Base-by-base conservation (phyloP, 2,797 vertebrate species). In the Tauraco hartlaubi region DNA sequence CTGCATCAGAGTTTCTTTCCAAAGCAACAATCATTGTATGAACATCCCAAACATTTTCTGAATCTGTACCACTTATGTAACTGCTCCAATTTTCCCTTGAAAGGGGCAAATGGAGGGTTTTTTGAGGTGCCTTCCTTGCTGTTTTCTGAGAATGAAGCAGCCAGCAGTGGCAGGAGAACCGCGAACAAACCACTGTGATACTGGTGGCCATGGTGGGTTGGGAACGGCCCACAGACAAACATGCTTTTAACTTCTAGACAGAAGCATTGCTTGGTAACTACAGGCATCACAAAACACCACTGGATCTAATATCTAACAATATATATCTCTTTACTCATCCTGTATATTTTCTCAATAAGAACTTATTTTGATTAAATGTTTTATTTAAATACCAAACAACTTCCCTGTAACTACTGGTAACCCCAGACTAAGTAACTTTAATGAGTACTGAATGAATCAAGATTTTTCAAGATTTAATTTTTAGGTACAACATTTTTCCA, bases 51-150 rank as follows among this genome's bases (percentile, higher is more conserved):
- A 37, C 12, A 23, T 20, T 33, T 43, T 74, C 56, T 44, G 61
- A 25, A 78, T 26, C 62, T 26, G 25, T 28, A 72, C 4, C 7
- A 33, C 33, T 68, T 21, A 5, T 0, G 4, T 14, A 73, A 69
- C 4, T 5, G 12, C 28, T 82, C 33, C 37, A 26, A 11, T 31
- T 44, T 52, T 55, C 25, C 25, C 48, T 3, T 72, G 11, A 28
- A 39, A 37, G 18, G 62, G 9, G 35, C 4, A 82, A 52, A 52
- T 0, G 0, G 5, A 48, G 19, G 2, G 1, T 0, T 29, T 92
- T 69, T 48, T 39, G 37, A 80, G 20, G 26, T 54, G 37, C 11
- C 20, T 84, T 72, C 49, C 35, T 55, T 49, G 44, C 9, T 72
- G 31, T 44, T 67, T 67, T 20, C 25, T 15, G 18, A 64, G 15